Conservation (phyloP, 2,888 invertebrate species). For the Argyresthia albistria region DNA sequence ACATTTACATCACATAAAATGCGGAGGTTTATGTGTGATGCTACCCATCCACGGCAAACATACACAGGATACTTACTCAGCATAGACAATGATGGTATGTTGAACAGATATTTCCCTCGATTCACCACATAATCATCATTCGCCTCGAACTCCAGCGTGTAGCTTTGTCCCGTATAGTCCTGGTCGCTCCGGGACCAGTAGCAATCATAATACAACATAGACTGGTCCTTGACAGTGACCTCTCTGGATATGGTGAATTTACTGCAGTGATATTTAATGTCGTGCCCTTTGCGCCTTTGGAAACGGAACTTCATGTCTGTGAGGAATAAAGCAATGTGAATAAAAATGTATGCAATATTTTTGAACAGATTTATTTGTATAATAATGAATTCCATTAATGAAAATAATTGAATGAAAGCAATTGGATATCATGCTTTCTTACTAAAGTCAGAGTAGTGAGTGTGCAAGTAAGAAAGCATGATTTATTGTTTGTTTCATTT, state of each 20-base stretch:
- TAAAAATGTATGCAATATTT: too few species aligned
- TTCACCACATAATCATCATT: conserved; percentile 43
- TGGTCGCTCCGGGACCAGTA: conserved; percentile 46
- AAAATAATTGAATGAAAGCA: too few species aligned
- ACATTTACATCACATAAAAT: too few species aligned
- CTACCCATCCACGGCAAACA: too few species aligned
- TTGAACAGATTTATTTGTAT: too few species aligned
- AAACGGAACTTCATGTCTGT: conserved; percentile 61
- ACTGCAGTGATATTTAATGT: conserved; percentile 44
- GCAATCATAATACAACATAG: conserved; percentile 57
- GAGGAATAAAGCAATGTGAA: conserved; percentile 15
- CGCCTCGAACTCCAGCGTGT: conserved; percentile 55
- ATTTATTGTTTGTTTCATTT: too few species aligned
- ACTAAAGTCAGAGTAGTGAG: too few species aligned
- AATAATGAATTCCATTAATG: too few species aligned
- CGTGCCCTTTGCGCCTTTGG: conserved; percentile 24
- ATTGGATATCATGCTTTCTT: too few species aligned
- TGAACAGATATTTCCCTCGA: conserved; percentile 54
- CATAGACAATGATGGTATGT: conserved; percentile 52
- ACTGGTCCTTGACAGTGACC: conserved; percentile 44
- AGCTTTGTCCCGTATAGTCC: conserved; percentile 37
- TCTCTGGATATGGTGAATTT: conserved; percentile 50
- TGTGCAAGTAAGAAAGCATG: too few species aligned
- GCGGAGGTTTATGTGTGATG: too few species aligned
- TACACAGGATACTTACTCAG: conserved; percentile 38